A percentile compares a stretch with the other conserved stretches of the same genome.
Evolutionary conservation across 2,113 vertebrate species (phyloP).

Genomic region (Pipra filicauda): DNA sequence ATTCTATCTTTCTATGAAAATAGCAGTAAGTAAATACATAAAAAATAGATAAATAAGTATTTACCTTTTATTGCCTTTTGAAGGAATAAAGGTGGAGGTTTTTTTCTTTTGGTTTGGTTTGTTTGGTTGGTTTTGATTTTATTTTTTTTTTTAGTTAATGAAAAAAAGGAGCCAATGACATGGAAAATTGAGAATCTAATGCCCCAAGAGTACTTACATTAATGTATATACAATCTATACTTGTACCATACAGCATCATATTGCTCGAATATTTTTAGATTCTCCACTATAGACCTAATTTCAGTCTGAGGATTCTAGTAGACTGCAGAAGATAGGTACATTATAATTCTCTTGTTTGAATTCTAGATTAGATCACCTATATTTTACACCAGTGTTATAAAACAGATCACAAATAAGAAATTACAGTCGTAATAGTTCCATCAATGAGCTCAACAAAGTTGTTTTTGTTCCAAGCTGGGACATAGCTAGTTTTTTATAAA

Average conservation of each 20-base stretch:
- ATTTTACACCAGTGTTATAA: neutral
- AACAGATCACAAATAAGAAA: neutral
- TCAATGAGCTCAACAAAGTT: neutral
- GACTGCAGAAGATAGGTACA: neutral
- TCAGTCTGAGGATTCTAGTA: neutral
- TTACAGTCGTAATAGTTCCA: neutral
- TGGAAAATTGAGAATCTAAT: neutral
- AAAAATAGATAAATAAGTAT: neutral
- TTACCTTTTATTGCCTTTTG: neutral
- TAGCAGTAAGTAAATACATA: neutral
- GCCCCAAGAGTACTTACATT: neutral
- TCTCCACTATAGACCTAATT: neutral
- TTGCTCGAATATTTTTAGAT: neutral
- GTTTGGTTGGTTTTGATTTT: neutral
- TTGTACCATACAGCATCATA: neutral
- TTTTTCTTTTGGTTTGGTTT: neutral
- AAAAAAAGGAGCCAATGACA: neutral
- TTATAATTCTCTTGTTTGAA: neutral
- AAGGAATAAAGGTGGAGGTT: neutral
- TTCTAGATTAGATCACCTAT: neutral
- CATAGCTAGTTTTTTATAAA: neutral
- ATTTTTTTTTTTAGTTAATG: neutral
- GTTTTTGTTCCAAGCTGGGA: neutral
- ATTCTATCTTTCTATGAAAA: neutral
- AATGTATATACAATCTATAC: neutral